A percentile compares a stretch with the other conserved stretches of the same genome.
Evolutionary conservation across 2,113 vertebrate genomes (phyloP).

Genomic region (Cromileptes altivelis): DNA sequence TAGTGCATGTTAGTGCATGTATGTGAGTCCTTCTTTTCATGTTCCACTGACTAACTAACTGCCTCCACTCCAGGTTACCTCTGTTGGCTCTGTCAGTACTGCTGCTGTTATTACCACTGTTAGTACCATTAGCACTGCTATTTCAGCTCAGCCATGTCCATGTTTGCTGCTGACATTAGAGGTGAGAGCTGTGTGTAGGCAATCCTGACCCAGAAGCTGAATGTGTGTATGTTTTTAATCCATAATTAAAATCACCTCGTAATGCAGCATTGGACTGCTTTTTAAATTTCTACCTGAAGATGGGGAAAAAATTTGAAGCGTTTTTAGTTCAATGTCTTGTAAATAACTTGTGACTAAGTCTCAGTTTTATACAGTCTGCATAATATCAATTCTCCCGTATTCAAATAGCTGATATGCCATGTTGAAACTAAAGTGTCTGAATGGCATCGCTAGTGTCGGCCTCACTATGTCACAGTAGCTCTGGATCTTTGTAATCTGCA

Average conservation of each 20-base stretch:
- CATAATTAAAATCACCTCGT: neutral
- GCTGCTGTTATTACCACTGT: too few relatives aligned
- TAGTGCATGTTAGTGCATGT: too few relatives aligned
- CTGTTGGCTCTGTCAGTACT: too few relatives aligned
- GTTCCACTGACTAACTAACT: too few relatives aligned
- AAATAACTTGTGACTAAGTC: neutral
- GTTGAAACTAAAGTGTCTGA: conserved; percentile 16
- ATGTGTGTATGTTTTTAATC: neutral
- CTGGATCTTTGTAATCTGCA: conserved; percentile 64
- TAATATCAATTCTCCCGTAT: neutral
- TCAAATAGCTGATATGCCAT: neutral
- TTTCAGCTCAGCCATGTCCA: too few relatives aligned
- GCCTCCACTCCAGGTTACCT: too few relatives aligned
- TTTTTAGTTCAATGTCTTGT: neutral
- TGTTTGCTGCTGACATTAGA: too few relatives aligned
- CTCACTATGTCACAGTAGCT: neutral
- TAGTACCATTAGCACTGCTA: too few relatives aligned
- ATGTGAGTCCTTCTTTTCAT: too few relatives aligned
- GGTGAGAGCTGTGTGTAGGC: too few relatives aligned
- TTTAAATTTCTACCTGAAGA: neutral
- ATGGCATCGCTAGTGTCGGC: conserved; percentile 11
- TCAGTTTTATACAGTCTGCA: neutral
- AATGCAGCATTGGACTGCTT: neutral
- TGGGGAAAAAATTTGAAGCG: neutral
- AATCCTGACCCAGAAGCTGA: too few relatives aligned